phyloP scores from a whole-genome alignment of 2,797 vertebrate species.

The Rhynchotus rufescens region DNA sequence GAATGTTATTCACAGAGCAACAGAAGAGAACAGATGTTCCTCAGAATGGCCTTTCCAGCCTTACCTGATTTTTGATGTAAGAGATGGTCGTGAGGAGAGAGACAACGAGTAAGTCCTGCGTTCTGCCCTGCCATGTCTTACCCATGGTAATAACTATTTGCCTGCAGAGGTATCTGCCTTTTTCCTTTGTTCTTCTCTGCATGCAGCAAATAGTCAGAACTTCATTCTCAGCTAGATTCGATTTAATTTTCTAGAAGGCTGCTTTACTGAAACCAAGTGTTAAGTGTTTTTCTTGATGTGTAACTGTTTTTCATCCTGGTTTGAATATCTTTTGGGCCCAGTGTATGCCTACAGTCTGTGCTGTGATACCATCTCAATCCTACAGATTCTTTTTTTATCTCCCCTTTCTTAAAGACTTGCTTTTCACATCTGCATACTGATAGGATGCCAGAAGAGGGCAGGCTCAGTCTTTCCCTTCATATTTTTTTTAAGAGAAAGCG shows the following conservation, averaged over 20 bases:
- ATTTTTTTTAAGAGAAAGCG: background rate
- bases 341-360: background rate
- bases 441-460: slow-evolving; percentile 48
- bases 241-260: background rate
- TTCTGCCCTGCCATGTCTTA: background rate
- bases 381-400: background rate
- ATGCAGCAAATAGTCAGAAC: background rate
- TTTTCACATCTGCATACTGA: background rate
- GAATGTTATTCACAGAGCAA: slow-evolving; percentile 71
- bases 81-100: slow-evolving; percentile 82
- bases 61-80: slow-evolving; percentile 88
- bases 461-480: background rate
- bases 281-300: background rate
- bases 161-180: background rate
- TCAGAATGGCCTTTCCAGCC: slow-evolving; percentile 86
- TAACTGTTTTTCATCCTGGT: background rate
- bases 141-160: background rate
- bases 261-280: background rate
- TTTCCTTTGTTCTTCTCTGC: background rate
- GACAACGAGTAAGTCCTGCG: slow-evolving; percentile 82
- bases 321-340: background rate
- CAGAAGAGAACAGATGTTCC: slow-evolving; percentile 79
- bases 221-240: background rate
- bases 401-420: background rate
- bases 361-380: background rate